These are phyloP conservation scores for Piscicola geometra DNA, from an alignment of 2,888 invertebrate species.

Conservation along the genomic window DNA sequence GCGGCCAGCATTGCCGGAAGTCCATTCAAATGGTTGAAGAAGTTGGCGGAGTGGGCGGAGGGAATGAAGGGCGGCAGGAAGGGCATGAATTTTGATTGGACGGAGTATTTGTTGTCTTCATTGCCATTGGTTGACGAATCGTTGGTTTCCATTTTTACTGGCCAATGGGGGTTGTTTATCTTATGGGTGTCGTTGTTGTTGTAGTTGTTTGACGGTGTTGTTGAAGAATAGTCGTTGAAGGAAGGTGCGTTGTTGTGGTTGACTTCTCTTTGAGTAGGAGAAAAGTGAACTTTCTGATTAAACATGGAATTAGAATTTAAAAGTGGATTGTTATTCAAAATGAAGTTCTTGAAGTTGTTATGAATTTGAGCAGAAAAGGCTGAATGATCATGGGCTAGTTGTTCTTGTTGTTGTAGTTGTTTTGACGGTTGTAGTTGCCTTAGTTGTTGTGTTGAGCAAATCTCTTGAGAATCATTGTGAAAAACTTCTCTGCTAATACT, in stretches of 20 bases:
- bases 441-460: conserved; percentile 14
- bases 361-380: not conserved
- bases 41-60: conserved; percentile 25
- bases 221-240: not conserved
- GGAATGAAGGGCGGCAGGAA: conserved; percentile 18
- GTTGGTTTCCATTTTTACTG: conserved; percentile 18
- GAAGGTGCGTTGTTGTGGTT: not conserved
- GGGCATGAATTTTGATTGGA: conserved; percentile 2
- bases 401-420: not conserved
- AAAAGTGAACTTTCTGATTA: not conserved
- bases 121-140: not conserved
- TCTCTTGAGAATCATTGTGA: not conserved
- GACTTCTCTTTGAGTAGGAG: not conserved
- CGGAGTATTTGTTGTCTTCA: not conserved
- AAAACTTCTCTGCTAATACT: not conserved
- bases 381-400: not conserved
- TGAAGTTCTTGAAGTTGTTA: not conserved
- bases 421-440: too few species aligned
- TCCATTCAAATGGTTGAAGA: conserved; percentile 20
- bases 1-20: conserved; percentile 12
- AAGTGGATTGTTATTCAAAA: not conserved
- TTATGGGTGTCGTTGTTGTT: conserved; percentile 16
- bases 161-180: conserved; percentile 4
- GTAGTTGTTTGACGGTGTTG: not conserved
- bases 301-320: conserved; percentile 1